These are phyloP conservation scores for Biston stratarius DNA, from an alignment of 2,888 invertebrate species.

Conservation along the genomic window DNA sequence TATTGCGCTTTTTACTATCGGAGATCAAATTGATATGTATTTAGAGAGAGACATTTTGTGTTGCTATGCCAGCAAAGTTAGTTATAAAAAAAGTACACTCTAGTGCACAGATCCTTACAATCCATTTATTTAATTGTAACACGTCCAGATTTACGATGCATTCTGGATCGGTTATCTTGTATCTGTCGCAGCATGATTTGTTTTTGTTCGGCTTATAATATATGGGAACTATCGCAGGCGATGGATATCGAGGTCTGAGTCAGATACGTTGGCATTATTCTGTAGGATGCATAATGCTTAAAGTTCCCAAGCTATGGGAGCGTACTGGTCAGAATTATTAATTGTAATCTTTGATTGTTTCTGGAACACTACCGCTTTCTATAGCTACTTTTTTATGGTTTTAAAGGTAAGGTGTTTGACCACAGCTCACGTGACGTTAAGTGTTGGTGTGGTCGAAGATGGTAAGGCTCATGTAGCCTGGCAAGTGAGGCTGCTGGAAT, in stretches of 20 bases:
- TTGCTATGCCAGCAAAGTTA: too few relatives aligned
- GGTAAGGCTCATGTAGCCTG: too few relatives aligned
- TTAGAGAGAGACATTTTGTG: too few relatives aligned
- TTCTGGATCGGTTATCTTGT: slow-evolving; percentile 71
- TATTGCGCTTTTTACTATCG: too few relatives aligned
- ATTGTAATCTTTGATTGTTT: too few relatives aligned
- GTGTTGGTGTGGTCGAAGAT: too few relatives aligned
- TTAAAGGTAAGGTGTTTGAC: too few relatives aligned
- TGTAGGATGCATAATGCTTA: background rate
- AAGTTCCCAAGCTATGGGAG: background rate
- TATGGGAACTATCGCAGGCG: slow-evolving; percentile 51
- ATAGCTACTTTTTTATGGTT: too few relatives aligned
- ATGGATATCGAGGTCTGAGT: slow-evolving; percentile 46
- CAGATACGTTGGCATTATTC: slow-evolving; percentile 30
- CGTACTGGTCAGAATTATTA: background rate
- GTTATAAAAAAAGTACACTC: slow-evolving; percentile 11
- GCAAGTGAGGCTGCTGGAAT: too few relatives aligned
- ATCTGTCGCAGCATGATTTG: slow-evolving; percentile 68
- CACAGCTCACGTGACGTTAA: too few relatives aligned
- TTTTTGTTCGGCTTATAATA: slow-evolving; percentile 66
- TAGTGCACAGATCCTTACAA: slow-evolving; percentile 46
- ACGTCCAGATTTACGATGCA: slow-evolving; percentile 69
- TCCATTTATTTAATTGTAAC: slow-evolving; percentile 70
- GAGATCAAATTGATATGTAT: too few relatives aligned
- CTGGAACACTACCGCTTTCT: too few relatives aligned